These are phyloP conservation scores for Lipotes vexillifer DNA, from an alignment of 2,113 vertebrate species.

Conservation along the genomic window DNA sequence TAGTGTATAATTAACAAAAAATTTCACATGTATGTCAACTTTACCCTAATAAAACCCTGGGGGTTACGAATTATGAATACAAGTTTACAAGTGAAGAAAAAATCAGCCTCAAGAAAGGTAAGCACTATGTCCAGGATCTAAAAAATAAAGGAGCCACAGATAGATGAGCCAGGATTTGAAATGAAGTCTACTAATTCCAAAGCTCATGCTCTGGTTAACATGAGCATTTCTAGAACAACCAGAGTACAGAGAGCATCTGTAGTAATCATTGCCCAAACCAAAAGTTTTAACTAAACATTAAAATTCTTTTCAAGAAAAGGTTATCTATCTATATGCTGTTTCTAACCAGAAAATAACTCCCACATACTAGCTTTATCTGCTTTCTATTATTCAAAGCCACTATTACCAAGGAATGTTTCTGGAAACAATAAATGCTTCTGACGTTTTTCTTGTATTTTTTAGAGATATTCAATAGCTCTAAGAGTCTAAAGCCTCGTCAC, in stretches of 20 bases:
- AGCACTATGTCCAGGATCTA: not conserved
- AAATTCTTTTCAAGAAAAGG: not conserved
- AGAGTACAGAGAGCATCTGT: not conserved
- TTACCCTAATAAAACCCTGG: not conserved
- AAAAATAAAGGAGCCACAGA: not conserved
- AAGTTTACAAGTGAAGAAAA: not conserved
- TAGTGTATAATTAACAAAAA: not conserved
- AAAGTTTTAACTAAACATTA: not conserved
- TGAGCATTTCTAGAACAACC: not conserved
- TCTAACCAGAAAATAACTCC: not conserved
- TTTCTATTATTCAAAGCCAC: not conserved
- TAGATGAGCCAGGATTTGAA: not conserved
- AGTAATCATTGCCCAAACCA: not conserved
- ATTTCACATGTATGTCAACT: not conserved
- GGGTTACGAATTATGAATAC: not conserved
- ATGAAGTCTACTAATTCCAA: not conserved
- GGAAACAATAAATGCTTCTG: slow-evolving; percentile 26
- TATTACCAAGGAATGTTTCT: slow-evolving; percentile 12
- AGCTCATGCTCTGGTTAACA: not conserved
- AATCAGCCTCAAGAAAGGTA: not conserved
- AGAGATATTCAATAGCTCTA: not conserved
- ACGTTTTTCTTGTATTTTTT: not conserved
- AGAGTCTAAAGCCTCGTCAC: not conserved
- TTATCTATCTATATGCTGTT: not conserved
- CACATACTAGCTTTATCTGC: not conserved